phyloP scores from a whole-genome alignment of 64 coral and sea anemone species.

The Pocillopora verrucosa region DNA sequence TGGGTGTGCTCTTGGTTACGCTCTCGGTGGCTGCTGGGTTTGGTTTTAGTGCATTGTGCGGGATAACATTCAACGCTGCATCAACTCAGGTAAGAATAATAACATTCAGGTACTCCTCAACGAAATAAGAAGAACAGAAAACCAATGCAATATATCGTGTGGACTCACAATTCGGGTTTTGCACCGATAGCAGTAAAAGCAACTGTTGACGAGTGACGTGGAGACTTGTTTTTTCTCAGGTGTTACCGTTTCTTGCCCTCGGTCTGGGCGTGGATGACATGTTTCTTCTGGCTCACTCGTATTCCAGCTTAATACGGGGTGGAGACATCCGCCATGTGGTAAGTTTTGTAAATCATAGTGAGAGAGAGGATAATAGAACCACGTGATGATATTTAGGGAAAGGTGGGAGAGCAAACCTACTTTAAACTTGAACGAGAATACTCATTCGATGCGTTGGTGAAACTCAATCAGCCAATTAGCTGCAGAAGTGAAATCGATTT shows the following conservation, averaged over 20 bases:
- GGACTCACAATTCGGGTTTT: neutral
- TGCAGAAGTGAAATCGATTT: too few relatives aligned
- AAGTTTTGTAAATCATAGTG: neutral
- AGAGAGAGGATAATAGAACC: neutral
- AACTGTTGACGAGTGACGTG: neutral
- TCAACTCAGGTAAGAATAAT: conserved; percentile 81
- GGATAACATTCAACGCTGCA: conserved; percentile 86
- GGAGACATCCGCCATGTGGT: conserved; percentile 38
- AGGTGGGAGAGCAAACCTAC: too few relatives aligned
- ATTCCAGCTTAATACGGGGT: conserved; percentile 30
- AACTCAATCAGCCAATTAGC: too few relatives aligned
- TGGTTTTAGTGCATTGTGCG: conserved; percentile 72
- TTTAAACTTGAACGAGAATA: too few relatives aligned
- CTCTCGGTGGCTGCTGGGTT: conserved; percentile 85
- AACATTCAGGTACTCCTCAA: neutral
- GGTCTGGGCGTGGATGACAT: conserved; percentile 97
- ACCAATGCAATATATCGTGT: too few relatives aligned
- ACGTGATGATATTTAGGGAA: too few relatives aligned
- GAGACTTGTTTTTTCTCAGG: conserved; percentile 23
- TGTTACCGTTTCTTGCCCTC: conserved; percentile 90
- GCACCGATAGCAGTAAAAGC: neutral
- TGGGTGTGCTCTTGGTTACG: conserved; percentile 87
- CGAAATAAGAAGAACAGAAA: too few relatives aligned
- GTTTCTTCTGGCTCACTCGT: conserved; percentile 91
- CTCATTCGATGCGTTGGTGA: too few relatives aligned